Conservation (phyloP, 2,888 invertebrate genomes). For the Tetanocera ferruginea region DNA sequence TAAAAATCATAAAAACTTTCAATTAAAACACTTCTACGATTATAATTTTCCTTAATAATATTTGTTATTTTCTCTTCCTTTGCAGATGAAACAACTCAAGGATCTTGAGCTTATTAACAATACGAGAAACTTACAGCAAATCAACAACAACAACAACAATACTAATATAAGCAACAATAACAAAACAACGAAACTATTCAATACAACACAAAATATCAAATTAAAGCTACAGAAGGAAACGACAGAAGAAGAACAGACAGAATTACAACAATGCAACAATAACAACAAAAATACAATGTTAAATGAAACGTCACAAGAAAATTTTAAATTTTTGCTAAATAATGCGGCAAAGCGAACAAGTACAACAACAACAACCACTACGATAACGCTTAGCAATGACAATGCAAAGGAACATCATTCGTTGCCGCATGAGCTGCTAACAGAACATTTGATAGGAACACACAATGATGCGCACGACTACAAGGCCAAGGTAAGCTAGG, state of each 20-base stretch:
- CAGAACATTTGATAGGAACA: conserved; percentile 54
- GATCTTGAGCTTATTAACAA: conserved; percentile 71
- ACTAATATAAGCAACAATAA: conserved; percentile 40
- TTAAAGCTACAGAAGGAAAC: conserved; percentile 27
- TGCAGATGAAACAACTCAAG: conserved; percentile 73
- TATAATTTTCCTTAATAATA: background rate
- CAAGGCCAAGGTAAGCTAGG: conserved; percentile 58
- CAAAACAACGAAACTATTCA: conserved; percentile 37
- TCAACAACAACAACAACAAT: conserved; percentile 40
- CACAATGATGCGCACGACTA: conserved; percentile 56
- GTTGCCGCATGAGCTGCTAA: conserved; percentile 56
- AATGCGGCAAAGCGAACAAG: conserved; percentile 51
- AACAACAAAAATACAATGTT: conserved; percentile 45
- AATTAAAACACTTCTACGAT: no score
- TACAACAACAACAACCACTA: conserved; percentile 24
- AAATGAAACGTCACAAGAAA: conserved; percentile 43
- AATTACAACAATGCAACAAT: conserved; percentile 34
- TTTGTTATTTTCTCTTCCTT: conserved; percentile 51
- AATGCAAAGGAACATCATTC: conserved; percentile 43
- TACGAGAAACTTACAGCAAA: conserved; percentile 62
- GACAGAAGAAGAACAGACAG: no score
- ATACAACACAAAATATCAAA: conserved; percentile 32
- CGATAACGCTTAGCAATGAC: conserved; percentile 12
- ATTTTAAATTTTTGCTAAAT: conserved; percentile 40
- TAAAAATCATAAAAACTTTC: no score